A percentile compares a stretch with the other conserved stretches of the same genome.
Conservation (phyloP, 2,888 invertebrate species). For the Melinopterus prodromus region DNA sequence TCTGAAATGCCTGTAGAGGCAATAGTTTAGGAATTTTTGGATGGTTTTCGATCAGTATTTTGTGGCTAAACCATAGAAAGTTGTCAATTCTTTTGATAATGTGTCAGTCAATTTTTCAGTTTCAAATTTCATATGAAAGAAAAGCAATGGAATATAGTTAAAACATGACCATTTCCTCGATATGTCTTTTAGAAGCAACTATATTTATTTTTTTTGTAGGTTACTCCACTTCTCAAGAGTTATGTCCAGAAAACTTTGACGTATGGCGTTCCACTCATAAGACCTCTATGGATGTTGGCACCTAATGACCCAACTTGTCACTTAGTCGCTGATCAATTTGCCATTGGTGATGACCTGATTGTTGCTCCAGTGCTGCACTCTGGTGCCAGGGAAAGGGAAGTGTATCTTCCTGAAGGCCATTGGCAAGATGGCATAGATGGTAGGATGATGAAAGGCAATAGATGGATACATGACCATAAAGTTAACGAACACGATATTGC, state of each 20-base stretch:
- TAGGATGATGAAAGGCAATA: slow-evolving; percentile 83
- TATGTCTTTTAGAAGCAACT: too few relatives aligned
- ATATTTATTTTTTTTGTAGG: slow-evolving; percentile 57
- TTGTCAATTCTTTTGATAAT: too few relatives aligned
- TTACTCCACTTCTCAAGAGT: slow-evolving; percentile 79
- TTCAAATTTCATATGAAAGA: too few relatives aligned
- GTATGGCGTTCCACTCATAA: slow-evolving; percentile 82
- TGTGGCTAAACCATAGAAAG: too few relatives aligned
- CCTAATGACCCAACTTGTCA: slow-evolving; percentile 81
- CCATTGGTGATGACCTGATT: slow-evolving; percentile 87
- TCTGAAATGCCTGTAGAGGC: too few relatives aligned
- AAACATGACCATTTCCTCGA: too few relatives aligned
- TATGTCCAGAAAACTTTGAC: slow-evolving; percentile 82
- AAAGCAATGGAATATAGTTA: too few relatives aligned
- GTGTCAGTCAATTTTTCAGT: too few relatives aligned
- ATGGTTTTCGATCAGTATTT: too few relatives aligned
- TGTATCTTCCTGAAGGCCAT: slow-evolving; percentile 89
- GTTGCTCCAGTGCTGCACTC: slow-evolving; percentile 86
- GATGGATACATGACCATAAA: slow-evolving; percentile 90
- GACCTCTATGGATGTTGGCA: slow-evolving; percentile 91
- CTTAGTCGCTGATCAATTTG: slow-evolving; percentile 84
- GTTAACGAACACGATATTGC: slow-evolving; percentile 83
- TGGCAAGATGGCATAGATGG: slow-evolving; percentile 94
- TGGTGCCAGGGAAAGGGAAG: slow-evolving; percentile 76
- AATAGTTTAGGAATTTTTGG: too few relatives aligned